Conservation (phyloP, 2,113 vertebrate genomes). For the Syngnathus floridae region DNA sequence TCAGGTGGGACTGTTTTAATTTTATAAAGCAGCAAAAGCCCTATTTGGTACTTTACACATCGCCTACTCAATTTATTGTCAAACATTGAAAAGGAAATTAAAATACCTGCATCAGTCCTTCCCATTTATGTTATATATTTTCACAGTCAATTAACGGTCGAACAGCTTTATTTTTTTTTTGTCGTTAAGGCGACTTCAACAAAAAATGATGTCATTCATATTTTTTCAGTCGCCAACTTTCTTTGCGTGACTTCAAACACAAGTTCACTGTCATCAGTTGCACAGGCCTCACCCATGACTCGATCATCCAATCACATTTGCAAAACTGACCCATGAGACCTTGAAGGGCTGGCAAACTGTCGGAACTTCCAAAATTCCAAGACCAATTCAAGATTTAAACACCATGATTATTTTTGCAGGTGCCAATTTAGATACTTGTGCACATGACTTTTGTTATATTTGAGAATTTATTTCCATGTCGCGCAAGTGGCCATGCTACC, state of each 20-base stretch:
- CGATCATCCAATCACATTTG: neutral
- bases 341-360: neutral
- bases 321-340: neutral
- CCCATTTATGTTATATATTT: neutral
- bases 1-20: conserved; percentile 43
- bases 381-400: no score
- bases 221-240: neutral
- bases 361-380: neutral
- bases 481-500: no score
- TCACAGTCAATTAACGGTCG: neutral
- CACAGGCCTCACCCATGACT: neutral
- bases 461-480: neutral
- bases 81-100: neutral
- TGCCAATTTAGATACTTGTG: neutral
- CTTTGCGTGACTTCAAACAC: no score
- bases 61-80: neutral
- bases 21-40: neutral
- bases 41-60: neutral
- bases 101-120: neutral
- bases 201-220: neutral
- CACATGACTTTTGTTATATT: neutral
- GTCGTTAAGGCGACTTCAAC: neutral
- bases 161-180: neutral
- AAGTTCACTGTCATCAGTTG: neutral
- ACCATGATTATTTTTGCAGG: no score